These are phyloP conservation scores for Cyclophora punctaria DNA, from an alignment of 2,888 invertebrate species.

Conservation along the genomic window DNA sequence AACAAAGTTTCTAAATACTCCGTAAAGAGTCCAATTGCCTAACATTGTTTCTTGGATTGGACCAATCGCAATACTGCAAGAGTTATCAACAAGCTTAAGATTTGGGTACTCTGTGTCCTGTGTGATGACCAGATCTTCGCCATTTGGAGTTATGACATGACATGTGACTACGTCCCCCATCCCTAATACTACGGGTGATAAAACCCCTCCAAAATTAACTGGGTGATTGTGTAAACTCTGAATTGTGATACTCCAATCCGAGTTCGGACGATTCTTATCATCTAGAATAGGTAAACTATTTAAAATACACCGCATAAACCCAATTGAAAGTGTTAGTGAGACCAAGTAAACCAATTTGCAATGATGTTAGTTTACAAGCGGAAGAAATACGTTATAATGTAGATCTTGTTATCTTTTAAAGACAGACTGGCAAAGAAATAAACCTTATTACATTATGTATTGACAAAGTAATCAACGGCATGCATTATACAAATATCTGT, in stretches of 20 bases:
- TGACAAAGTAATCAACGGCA: background rate
- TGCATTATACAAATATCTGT: background rate
- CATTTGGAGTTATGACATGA: conserved; percentile 36
- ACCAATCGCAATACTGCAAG: conserved; percentile 30
- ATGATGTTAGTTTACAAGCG: too few species aligned
- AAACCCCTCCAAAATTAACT: conserved; percentile 28
- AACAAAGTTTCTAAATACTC: conserved; percentile 17
- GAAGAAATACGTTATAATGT: too few species aligned
- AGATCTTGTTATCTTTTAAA: background rate
- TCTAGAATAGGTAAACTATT: conserved; percentile 13
- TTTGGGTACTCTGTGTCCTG: conserved; percentile 25
- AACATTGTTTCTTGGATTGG: conserved; percentile 24
- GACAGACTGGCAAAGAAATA: background rate
- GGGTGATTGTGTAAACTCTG: conserved; percentile 20
- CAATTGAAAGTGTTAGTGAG: too few species aligned
- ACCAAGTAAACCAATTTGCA: too few species aligned
- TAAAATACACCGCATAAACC: too few species aligned
- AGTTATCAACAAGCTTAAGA: conserved; percentile 19
- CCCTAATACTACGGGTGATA: conserved; percentile 25
- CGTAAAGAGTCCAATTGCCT: conserved; percentile 36
- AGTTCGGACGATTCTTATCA: conserved; percentile 11
- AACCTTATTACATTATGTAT: background rate
- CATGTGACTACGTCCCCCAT: conserved; percentile 21
- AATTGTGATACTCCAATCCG: conserved; percentile 10
- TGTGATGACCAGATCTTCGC: conserved; percentile 27